These are phyloP conservation scores for Drosophila albomicans DNA, from an alignment of 1,140 invertebrate genomes.

Conservation along the genomic window DNA sequence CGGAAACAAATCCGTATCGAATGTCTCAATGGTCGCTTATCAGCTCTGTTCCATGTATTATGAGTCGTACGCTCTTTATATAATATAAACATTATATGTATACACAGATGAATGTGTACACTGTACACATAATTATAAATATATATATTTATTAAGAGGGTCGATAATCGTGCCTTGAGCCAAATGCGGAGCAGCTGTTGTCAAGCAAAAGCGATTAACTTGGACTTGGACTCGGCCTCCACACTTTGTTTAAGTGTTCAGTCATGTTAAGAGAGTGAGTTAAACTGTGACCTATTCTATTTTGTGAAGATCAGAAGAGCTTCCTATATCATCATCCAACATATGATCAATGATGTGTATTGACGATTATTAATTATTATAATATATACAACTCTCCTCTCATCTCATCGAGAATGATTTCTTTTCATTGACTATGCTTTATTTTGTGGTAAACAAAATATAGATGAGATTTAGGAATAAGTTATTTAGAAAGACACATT, in stretches of 20 bases:
- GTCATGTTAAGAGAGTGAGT: slow-evolving; percentile 22
- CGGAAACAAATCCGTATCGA: slow-evolving; percentile 44
- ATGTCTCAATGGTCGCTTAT: slow-evolving; percentile 44
- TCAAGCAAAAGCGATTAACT: slow-evolving; percentile 40
- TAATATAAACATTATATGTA: slow-evolving; percentile 8
- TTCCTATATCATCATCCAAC: too few relatives aligned
- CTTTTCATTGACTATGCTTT: too few relatives aligned
- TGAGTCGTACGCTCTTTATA: slow-evolving; percentile 18
- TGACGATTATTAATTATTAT: too few relatives aligned
- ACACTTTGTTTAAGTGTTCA: slow-evolving; percentile 25
- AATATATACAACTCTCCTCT: too few relatives aligned
- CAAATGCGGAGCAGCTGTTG: slow-evolving; percentile 50
- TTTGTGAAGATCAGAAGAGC: too few relatives aligned
- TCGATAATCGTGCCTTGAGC: slow-evolving; percentile 46
- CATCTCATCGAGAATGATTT: too few relatives aligned
- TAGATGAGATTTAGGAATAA: too few relatives aligned
- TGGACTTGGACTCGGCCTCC: slow-evolving; percentile 43
- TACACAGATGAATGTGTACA: slow-evolving; percentile 10
- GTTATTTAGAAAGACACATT: too few relatives aligned
- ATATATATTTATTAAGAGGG: slow-evolving; percentile 26
- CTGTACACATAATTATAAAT: slow-evolving; percentile 3
- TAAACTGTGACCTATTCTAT: neutral
- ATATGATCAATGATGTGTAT: too few relatives aligned
- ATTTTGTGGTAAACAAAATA: too few relatives aligned
- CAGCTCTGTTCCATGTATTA: slow-evolving; percentile 3